Evolutionary conservation across 2,888 invertebrate species (phyloP), one percentile per base, ranked within the genome.

Genomic region (Megalurothrips usitatus): DNA sequence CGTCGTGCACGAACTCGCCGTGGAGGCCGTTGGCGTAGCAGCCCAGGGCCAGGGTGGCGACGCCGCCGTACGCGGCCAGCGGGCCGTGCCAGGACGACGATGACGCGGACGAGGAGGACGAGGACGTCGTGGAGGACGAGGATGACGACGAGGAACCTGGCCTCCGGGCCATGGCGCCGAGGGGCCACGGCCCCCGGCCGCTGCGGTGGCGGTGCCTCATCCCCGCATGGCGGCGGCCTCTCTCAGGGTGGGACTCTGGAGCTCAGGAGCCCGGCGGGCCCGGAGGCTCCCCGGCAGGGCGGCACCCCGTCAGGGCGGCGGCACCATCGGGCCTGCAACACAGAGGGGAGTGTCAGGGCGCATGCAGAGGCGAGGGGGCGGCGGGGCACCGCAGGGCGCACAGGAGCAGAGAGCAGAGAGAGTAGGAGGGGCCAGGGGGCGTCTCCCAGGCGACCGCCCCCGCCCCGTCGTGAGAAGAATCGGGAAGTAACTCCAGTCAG

Each of bases 1-100:
- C 96, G 86, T 96, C 96, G 88, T 96, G 96, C 83, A 96, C 95
- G 86, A 96, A 95, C 86, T 95, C 94, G 79, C 94, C 94, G 84
- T 89, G 89, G 83, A 94, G 88, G 81, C 94, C 93, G 87, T 94
- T 94, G 79, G 91, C 89, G 87, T 94, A 94, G 84, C 92, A 92
- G 80, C 91, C 88, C 28, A 92, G 89, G 26, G 93, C 93, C 17
- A 93, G 92, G 49, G 91, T 89, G 81, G 91, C 90, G 79, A 93
- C 92, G 34, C 92, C 87, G 28, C 89, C 87, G 85, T 75, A 75
- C 68, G 68, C 68, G 26, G 68, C 68, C 68, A 75, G 68, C 68
- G 68, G 68, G 23, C 68, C 68, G 26, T 75, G 68, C 68, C 68
- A 75, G 6, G 23, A 23, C 68, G 68, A 68, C 23, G 68, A 9